These are phyloP conservation scores for Drosophila affinis DNA, from an alignment of 2,888 invertebrate species.

Conservation along the genomic window DNA sequence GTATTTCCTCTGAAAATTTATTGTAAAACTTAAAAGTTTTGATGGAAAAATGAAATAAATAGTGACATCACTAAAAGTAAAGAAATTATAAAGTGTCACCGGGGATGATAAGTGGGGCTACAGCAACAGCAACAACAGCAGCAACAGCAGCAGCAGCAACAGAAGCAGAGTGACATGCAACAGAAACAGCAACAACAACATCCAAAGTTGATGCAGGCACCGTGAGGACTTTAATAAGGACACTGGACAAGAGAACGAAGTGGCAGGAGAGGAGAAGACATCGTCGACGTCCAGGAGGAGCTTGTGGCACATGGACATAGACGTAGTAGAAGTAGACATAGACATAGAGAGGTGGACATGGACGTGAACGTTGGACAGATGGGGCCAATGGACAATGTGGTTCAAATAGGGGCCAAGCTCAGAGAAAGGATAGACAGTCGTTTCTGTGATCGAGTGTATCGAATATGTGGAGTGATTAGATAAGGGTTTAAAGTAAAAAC, in stretches of 20 bases:
- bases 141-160: constrained; percentile 59
- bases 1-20: constrained; percentile 80
- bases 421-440: not conserved
- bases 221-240: constrained; percentile 76
- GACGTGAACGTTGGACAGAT: constrained; percentile 15
- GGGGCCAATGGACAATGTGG: constrained; percentile 15
- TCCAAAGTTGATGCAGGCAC: constrained; percentile 72
- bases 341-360: constrained; percentile 12
- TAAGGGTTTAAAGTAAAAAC: not conserved
- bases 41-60: constrained; percentile 83
- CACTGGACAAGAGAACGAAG: constrained; percentile 66
- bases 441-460: constrained; percentile 9
- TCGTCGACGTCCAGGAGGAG: constrained; percentile 25
- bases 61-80: constrained; percentile 83
- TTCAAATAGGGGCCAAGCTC: constrained; percentile 6
- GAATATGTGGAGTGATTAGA: not conserved
- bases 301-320: constrained; percentile 36
- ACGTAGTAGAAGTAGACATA: constrained; percentile 49
- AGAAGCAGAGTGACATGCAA: constrained; percentile 67
- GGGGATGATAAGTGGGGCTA: constrained; percentile 84
- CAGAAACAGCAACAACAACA: constrained; percentile 60
- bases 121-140: constrained; percentile 61
- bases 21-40: constrained; percentile 83
- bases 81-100: constrained; percentile 84
- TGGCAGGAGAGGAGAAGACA: constrained; percentile 26